These are phyloP conservation scores for Chaetoderma sp. DNA, from an alignment of 2,888 invertebrate genomes.

Conservation along the genomic window DNA sequence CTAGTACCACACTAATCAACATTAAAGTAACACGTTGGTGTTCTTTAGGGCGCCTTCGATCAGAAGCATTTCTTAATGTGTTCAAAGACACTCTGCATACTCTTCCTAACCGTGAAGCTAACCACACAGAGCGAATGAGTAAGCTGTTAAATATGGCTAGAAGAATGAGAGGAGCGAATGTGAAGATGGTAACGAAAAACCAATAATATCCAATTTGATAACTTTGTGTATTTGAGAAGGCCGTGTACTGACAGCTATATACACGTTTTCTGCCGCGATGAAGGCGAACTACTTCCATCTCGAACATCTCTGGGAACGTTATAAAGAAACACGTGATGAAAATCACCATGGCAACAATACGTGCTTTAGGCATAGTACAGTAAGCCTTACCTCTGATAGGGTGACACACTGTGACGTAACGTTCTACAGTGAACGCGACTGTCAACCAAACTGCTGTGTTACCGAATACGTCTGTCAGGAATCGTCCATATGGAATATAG, in stretches of 20 bases:
- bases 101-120: conserved; percentile 33
- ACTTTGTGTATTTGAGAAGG: conserved; percentile 72
- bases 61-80: not conserved
- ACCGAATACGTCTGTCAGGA: conserved; percentile 77
- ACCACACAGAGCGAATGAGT: conserved; percentile 75
- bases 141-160: conserved; percentile 81
- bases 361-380: conserved; percentile 80
- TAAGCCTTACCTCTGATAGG: conserved; percentile 77
- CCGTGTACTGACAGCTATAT: conserved; percentile 43
- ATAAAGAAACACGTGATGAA: conserved; percentile 75
- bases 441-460: conserved; percentile 82
- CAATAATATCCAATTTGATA: conserved; percentile 77
- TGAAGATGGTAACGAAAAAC: conserved; percentile 70
- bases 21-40: conserved; percentile 79
- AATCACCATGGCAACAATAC: conserved; percentile 75
- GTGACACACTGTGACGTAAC: conserved; percentile 82
- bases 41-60: conserved; percentile 47
- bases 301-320: conserved; percentile 78
- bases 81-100: too few relatives aligned
- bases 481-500: conserved; percentile 73
- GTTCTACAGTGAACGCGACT: conserved; percentile 81
- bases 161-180: conserved; percentile 78
- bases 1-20: conserved; percentile 80
- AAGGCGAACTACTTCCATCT: conserved; percentile 62
- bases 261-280: not conserved